Evolutionary conservation across 2,113 vertebrate species (phyloP), one percentile per base, ranked within the genome.

Genomic region (Chaenogobius annularis): DNA sequence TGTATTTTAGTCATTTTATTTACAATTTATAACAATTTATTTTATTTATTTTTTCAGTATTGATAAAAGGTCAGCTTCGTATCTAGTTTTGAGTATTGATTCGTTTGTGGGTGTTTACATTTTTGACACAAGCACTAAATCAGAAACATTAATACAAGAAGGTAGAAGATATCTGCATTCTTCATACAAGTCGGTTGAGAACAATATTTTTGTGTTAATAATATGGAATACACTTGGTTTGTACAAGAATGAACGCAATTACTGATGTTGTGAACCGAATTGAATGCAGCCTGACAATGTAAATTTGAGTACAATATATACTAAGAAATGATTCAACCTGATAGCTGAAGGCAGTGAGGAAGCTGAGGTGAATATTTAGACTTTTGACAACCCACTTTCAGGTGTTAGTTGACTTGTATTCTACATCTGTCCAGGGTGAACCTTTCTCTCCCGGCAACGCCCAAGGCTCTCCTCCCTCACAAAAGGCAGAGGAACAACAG

Each of bases 401-500:
- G 12, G 26, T 8, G 58, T 35, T 31, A 26, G 26, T 58, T 14
- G 55, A 17, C 58, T 59, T 17, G 56, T 31, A 8, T 35, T 15
- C 13, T 61, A 35, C 58, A 35, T 40, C 59, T 67, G 55, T 54
- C 37, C 23, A 67, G 15, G 68, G 66, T 13, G 5, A 50, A 91
- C 92, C 88, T 83, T 67, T 35, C 55, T 35, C 56, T 90, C 88
- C 93, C 93, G 92, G 92, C 94, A 91, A 93, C 91, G 94, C 92
- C 92, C 92, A 92, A 93, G 88, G 89, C 93, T 94, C 93, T 93
- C 93, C 93, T 88, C 92, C 93, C 93, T 92, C 92, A 94, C 58
- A 61, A 15, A 61, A 31, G 26, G 26, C 23, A 61, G 17, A 61
- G 83, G 77, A 10, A 63, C 61, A 63, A 79, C 70, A 73, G 70